Evolutionary conservation across 2,113 vertebrate genomes (phyloP).

Genomic region (Gnathonemus longibarbis): DNA sequence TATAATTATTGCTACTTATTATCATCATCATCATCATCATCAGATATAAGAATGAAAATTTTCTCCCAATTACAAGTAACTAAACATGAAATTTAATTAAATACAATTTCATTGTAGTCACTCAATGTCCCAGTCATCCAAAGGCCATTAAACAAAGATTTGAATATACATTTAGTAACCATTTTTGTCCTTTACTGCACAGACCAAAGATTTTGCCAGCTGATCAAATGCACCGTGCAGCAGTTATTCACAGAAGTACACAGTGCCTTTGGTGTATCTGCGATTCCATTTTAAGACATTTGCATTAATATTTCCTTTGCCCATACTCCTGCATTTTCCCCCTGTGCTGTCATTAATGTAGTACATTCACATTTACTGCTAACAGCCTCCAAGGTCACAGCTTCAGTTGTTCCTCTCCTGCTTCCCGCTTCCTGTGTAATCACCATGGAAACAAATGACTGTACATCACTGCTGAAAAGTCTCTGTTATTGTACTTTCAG

Average conservation of each 20-base stretch:
- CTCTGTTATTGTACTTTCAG: neutral
- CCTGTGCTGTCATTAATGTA: neutral
- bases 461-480: neutral
- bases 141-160: neutral
- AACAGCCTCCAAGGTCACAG: neutral
- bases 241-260: neutral
- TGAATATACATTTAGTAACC: neutral
- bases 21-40: neutral
- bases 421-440: conserved; percentile 17
- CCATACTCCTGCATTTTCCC: neutral
- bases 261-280: neutral
- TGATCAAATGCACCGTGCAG: neutral
- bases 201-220: neutral
- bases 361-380: neutral
- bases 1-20: neutral
- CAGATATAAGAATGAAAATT: neutral
- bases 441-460: conserved; percentile 35
- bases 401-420: conserved; percentile 16
- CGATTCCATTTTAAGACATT: neutral
- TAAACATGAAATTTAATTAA: neutral
- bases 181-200: neutral
- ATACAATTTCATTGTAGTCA: neutral
- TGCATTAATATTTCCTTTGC: neutral
- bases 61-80: neutral
- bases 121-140: neutral